Evolutionary conservation across 2,797 vertebrate genomes (phyloP).

Genomic region (Myoxocephalus aenaeus): DNA sequence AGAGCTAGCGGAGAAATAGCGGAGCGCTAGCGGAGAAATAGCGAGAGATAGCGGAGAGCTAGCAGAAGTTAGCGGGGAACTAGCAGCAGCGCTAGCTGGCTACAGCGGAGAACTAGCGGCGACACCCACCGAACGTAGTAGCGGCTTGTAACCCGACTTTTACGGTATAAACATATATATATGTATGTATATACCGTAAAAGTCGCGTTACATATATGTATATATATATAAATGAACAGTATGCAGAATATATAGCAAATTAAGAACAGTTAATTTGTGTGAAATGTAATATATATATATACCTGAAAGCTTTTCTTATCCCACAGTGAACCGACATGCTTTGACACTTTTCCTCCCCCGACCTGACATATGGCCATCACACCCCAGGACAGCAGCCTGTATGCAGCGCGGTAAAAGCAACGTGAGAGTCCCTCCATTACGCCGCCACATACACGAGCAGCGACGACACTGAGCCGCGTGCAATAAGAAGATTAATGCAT

Average conservation of each 20-base stretch:
- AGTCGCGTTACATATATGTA: too few species aligned
- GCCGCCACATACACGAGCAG: slow-evolving; percentile 60
- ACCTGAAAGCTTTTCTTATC: slow-evolving; percentile 7
- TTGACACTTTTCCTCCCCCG: not conserved
- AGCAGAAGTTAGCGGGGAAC: too few species aligned
- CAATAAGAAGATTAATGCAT: slow-evolving; percentile 88
- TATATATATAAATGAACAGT: too few species aligned
- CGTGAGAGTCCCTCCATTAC: slow-evolving; percentile 72
- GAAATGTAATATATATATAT: not conserved
- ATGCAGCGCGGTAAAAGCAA: slow-evolving; percentile 27
- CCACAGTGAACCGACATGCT: not conserved
- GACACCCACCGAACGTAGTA: too few species aligned
- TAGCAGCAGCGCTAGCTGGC: too few species aligned
- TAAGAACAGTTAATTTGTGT: not conserved
- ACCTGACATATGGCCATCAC: slow-evolving; percentile 34
- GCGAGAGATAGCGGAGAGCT: too few species aligned
- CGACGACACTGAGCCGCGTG: slow-evolving; percentile 72
- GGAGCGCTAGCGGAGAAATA: too few species aligned
- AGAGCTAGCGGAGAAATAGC: too few species aligned
- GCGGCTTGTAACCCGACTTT: too few species aligned
- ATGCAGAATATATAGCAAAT: not conserved
- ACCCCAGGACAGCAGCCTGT: not conserved
- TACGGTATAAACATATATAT: too few species aligned
- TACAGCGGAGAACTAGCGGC: too few species aligned
- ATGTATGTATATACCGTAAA: too few species aligned